Percentiles rank a stretch among this genome's conserved stretches.
Conservation (phyloP, 2,888 invertebrate genomes). For the Phengaris alcon region DNA sequence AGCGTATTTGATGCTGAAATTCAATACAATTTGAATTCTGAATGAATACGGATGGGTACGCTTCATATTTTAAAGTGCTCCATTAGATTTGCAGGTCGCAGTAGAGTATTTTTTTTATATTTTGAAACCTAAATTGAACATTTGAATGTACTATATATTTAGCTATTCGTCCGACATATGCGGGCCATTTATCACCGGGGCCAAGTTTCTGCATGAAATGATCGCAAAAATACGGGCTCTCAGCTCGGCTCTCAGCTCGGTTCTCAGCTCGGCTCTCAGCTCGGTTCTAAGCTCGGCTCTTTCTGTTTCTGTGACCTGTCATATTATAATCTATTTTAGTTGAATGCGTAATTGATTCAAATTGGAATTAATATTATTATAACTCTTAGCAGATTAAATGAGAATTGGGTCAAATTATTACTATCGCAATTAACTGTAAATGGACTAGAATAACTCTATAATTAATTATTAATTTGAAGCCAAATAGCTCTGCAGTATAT, state of each 20-base stretch:
- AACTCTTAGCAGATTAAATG: too few relatives aligned
- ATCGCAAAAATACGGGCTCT: neutral
- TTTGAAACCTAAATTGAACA: slow-evolving; percentile 1
- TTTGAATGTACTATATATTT: neutral
- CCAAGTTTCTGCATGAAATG: neutral
- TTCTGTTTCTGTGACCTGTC: neutral
- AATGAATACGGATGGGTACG: too few relatives aligned
- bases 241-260: too few relatives aligned
- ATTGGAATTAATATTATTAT: too few relatives aligned
- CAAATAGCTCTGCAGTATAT: neutral
- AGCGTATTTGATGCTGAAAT: too few relatives aligned
- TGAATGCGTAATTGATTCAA: too few relatives aligned
- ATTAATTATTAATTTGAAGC: neutral
- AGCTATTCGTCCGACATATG: neutral
- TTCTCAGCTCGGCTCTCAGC: neutral
- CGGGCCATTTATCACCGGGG: neutral
- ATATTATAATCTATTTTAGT: too few relatives aligned
- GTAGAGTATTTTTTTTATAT: neutral
- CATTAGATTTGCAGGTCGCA: neutral
- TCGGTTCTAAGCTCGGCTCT: neutral
- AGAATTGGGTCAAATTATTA: too few relatives aligned
- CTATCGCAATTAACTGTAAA: neutral
- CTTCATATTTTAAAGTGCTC: slow-evolving; percentile 4
- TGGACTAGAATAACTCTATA: neutral
- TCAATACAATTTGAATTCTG: too few relatives aligned